A percentile compares a stretch with the other conserved stretches of the same genome.
phyloP scores from a whole-genome alignment of 2,888 invertebrate genomes.

The Trichacis sp. region DNA sequence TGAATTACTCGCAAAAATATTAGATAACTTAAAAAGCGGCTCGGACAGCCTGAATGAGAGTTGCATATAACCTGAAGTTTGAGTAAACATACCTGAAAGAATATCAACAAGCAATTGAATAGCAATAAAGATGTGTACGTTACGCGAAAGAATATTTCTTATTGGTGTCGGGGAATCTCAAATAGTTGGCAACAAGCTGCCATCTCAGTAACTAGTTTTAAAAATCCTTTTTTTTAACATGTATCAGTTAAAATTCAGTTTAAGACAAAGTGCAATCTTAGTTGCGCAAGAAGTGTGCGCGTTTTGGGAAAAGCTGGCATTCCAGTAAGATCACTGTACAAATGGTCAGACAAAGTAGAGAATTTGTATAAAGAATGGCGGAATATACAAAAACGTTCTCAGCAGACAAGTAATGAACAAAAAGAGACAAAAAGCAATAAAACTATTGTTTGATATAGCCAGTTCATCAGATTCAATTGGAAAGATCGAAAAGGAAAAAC shows the following conservation, averaged over 20 bases:
- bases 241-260: not conserved
- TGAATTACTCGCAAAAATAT: too few species aligned
- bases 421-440: too few species aligned
- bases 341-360: slow-evolving; percentile 6
- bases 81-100: too few species aligned
- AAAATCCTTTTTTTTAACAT: slow-evolving; percentile 10
- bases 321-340: slow-evolving; percentile 1
- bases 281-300: slow-evolving; percentile 10
- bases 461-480: too few species aligned
- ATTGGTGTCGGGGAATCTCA: slow-evolving; percentile 8
- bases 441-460: too few species aligned
- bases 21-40: too few species aligned
- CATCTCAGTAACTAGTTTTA: slow-evolving; percentile 7
- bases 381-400: too few species aligned
- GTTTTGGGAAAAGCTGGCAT: slow-evolving; percentile 18
- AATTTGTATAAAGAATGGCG: slow-evolving; percentile 12
- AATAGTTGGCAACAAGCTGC: slow-evolving; percentile 16
- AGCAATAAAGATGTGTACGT: slow-evolving; percentile 3
- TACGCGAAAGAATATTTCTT: slow-evolving; percentile 13
- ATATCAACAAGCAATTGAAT: too few species aligned
- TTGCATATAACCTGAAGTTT: too few species aligned
- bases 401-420: too few species aligned
- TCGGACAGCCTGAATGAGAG: too few species aligned
- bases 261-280: not conserved
- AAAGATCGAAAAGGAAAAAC: too few species aligned